Percentiles rank a stretch among this genome's conserved stretches.
Conservation (phyloP, 2,888 invertebrate genomes). For the Strigamia maritima region DNA sequence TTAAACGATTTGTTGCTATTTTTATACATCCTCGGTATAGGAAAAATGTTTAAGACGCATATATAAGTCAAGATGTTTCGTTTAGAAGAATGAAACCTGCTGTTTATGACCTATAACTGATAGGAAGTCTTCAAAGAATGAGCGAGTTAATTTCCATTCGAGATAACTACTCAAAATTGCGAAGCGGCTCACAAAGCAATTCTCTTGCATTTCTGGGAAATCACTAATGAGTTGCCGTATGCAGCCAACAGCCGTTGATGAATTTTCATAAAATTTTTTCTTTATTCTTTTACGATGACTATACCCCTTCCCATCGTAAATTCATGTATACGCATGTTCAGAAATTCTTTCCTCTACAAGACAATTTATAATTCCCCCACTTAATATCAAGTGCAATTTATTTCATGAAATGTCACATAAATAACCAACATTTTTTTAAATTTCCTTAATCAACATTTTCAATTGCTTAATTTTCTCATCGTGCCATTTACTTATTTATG, state of each 20-base stretch:
- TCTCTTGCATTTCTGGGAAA: conserved; percentile 5
- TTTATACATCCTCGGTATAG: neutral
- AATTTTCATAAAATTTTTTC: conserved; percentile 15
- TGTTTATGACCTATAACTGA: conserved; percentile 10
- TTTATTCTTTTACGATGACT: neutral
- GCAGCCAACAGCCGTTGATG: conserved; percentile 15
- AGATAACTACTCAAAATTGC: conserved; percentile 10
- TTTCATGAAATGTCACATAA: neutral
- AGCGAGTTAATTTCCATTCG: conserved; percentile 5
- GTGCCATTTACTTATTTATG: neutral
- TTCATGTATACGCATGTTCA: neutral
- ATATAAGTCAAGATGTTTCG: neutral
- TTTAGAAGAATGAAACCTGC: conserved; percentile 2
- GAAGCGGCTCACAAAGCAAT: conserved; percentile 5
- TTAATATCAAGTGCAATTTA: neutral
- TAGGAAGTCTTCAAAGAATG: neutral
- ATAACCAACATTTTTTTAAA: neutral
- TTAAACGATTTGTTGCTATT: neutral
- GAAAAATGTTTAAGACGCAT: neutral
- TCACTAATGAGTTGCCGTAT: conserved; percentile 10
- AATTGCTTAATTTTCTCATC: neutral
- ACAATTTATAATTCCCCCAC: neutral
- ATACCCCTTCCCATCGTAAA: conserved; percentile 9
- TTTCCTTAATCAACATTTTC: too few relatives aligned
- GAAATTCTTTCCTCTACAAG: neutral